Evolutionary conservation across 2,797 vertebrate genomes (phyloP).

Genomic region (Poeciliopsis turneri): DNA sequence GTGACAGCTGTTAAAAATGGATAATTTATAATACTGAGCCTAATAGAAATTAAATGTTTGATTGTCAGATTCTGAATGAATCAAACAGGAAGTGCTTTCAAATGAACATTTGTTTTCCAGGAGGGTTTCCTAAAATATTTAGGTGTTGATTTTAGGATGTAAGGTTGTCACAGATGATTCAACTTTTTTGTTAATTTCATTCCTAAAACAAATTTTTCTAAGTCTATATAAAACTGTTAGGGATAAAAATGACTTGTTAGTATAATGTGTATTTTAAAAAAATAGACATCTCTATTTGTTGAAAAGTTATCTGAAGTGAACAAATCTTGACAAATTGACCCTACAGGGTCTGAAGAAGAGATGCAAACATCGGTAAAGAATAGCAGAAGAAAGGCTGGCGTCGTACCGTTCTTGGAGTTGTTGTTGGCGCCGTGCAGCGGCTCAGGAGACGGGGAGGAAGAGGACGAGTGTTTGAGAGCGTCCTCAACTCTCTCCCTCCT

Average conservation of each 20-base stretch:
- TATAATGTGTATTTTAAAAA: too few relatives aligned
- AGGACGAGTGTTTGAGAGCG: slow-evolving; percentile 88
- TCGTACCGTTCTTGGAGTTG: slow-evolving; percentile 54
- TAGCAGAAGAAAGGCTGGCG: background rate
- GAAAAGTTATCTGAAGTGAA: too few relatives aligned
- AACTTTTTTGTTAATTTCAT: too few relatives aligned
- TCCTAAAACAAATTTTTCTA: too few relatives aligned
- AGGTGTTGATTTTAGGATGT: background rate
- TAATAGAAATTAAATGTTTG: background rate
- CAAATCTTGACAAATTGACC: too few relatives aligned
- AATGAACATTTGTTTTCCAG: background rate
- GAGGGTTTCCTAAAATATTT: background rate
- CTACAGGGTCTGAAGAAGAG: background rate
- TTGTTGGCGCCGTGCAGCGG: slow-evolving; percentile 64
- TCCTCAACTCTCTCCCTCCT: slow-evolving; percentile 91
- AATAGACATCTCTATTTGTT: too few relatives aligned
- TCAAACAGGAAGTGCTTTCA: background rate
- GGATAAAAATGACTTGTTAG: too few relatives aligned
- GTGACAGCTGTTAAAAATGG: background rate
- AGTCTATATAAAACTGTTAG: too few relatives aligned
- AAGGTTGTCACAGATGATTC: background rate
- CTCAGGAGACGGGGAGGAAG: slow-evolving; percentile 76
- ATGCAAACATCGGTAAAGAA: background rate
- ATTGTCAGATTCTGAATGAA: background rate
- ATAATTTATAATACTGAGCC: background rate